Evolutionary conservation across 2,888 invertebrate genomes (phyloP).

Genomic region (Ligdia adustata): DNA sequence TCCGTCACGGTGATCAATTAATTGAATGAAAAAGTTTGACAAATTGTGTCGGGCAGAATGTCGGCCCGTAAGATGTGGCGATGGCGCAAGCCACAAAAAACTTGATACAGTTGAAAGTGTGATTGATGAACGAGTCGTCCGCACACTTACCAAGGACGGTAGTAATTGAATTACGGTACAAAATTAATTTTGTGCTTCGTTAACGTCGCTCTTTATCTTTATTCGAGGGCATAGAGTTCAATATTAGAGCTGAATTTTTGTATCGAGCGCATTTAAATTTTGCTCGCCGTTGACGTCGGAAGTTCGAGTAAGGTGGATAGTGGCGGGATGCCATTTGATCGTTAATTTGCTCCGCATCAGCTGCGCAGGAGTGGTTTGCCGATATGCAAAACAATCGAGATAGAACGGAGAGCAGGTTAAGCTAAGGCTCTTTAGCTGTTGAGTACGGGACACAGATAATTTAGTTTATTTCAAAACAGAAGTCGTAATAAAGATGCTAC

Average conservation of each 20-base stretch:
- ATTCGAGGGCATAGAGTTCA: conserved; percentile 50
- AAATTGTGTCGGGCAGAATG: conserved; percentile 65
- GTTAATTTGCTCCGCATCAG: conserved; percentile 74
- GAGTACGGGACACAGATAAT: conserved; percentile 45
- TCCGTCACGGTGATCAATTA: conserved; percentile 68
- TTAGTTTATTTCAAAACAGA: no score
- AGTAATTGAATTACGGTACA: conserved; percentile 77
- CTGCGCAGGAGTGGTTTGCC: conserved; percentile 58
- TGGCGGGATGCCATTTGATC: conserved; percentile 70
- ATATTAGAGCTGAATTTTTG: conserved; percentile 41
- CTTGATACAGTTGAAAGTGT: conserved; percentile 79
- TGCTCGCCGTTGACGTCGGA: conserved; percentile 51
- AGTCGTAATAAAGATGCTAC: no score
- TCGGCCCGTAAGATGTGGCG: conserved; percentile 60
- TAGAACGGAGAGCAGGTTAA: conserved; percentile 58
- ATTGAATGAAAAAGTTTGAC: conserved; percentile 73
- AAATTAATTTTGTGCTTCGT: conserved; percentile 54
- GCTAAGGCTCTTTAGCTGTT: conserved; percentile 44
- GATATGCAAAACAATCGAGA: conserved; percentile 81
- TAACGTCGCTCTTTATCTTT: conserved; percentile 49
- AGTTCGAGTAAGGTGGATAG: conserved; percentile 54
- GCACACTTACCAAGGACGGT: conserved; percentile 62
- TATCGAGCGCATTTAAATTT: conserved; percentile 39
- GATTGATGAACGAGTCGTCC: conserved; percentile 71
- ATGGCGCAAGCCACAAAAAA: conserved; percentile 65